phyloP scores from a whole-genome alignment of 35 echinoderm and acorn worm genomes.

The Hemicentrotus pulcherrimus region DNA sequence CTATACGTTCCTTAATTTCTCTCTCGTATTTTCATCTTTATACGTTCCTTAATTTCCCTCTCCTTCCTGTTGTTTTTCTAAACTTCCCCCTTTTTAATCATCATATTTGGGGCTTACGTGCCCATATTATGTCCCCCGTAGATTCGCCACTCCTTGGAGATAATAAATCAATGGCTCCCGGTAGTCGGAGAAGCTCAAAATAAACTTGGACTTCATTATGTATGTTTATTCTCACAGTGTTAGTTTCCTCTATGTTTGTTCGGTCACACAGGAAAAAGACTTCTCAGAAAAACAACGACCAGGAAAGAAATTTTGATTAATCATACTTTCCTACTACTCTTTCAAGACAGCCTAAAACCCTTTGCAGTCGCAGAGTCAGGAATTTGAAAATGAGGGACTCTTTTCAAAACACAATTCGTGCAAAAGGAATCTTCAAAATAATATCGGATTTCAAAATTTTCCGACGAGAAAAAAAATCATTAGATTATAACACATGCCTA shows the following conservation, averaged over 20 bases:
- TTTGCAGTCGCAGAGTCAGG: not conserved
- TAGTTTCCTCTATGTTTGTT: not conserved
- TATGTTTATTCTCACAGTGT: not conserved
- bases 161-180: not conserved
- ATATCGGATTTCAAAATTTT: not conserved
- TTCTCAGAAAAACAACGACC: not conserved
- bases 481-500: no score
- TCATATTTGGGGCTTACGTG: no score
- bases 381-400: not conserved
- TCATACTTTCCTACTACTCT: not conserved
- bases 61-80: no score
- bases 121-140: no score
- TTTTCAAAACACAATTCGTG: not conserved
- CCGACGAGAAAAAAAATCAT: not conserved
- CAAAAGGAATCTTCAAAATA: not conserved
- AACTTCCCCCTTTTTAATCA: no score
- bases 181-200: not conserved
- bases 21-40: no score
- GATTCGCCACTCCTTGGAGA: no score
- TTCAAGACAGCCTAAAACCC: not conserved
- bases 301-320: not conserved
- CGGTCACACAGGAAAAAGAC: not conserved
- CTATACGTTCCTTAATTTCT: no score
- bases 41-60: no score
- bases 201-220: not conserved